A percentile compares a stretch with the other conserved stretches of the same genome.
These are phyloP conservation scores for Osmerus eperlanus DNA, from an alignment of 2,113 vertebrate species.

Conservation along the genomic window DNA sequence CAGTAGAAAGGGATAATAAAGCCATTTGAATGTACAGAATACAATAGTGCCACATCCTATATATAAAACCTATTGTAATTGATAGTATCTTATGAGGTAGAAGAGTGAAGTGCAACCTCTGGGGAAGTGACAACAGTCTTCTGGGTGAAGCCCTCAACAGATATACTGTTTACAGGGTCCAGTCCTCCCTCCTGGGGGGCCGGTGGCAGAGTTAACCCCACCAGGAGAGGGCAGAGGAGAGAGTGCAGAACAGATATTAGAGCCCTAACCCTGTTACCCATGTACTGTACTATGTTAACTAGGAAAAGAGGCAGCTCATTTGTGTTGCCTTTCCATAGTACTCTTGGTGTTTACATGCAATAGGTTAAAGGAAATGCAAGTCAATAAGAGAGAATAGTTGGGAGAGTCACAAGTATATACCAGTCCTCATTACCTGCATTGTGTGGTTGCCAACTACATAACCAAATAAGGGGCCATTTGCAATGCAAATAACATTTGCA, in stretches of 20 bases:
- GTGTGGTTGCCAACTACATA: slow-evolving; percentile 31
- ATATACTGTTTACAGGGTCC: slow-evolving; percentile 79
- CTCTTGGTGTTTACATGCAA: slow-evolving; percentile 25
- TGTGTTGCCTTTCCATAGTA: background rate
- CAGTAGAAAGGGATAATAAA: no score
- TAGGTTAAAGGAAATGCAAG: slow-evolving; percentile 5
- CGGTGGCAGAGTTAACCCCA: slow-evolving; percentile 49
- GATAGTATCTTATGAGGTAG: background rate
- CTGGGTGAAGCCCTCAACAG: slow-evolving; percentile 92
- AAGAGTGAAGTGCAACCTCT: slow-evolving; percentile 79
- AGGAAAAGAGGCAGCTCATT: background rate
- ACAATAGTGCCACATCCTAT: no score
- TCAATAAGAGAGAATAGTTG: background rate
- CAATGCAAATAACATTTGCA: slow-evolving; percentile 34
- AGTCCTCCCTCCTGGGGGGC: slow-evolving; percentile 74
- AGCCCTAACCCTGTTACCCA: slow-evolving; percentile 4
- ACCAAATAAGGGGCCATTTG: slow-evolving; percentile 46
- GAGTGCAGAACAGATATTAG: slow-evolving; percentile 58
- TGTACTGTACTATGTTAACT: no score
- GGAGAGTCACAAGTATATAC: background rate
- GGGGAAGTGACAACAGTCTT: slow-evolving; percentile 93
- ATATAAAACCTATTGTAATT: background rate
- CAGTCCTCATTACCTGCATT: background rate
- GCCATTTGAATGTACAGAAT: no score
- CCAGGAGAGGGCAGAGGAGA: slow-evolving; percentile 49